Conservation (phyloP, 1,140 invertebrate species). For the Rhopalosiphum maidis region DNA sequence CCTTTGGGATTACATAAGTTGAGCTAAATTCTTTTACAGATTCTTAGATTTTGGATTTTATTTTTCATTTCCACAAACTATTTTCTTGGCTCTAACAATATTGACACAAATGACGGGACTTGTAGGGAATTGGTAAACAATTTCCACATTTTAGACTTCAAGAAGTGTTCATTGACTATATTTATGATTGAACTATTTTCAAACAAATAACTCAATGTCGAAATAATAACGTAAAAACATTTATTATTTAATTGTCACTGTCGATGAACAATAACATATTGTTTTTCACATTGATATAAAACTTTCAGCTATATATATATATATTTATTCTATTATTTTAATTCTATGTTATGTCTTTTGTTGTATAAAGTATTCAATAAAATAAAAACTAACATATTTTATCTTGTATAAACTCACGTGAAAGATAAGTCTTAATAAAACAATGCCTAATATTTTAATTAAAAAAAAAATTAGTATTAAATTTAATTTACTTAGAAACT, state of each 20-base stretch:
- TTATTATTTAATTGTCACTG: not conserved
- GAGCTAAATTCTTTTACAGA: not conserved
- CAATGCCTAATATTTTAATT: not conserved
- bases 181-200: not conserved
- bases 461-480: too few relatives aligned
- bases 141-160: not conserved
- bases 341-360: not conserved
- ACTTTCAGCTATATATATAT: not conserved
- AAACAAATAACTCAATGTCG: not conserved
- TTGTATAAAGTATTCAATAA: not conserved
- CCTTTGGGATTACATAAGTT: not conserved
- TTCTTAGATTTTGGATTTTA: not conserved
- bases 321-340: too few relatives aligned
- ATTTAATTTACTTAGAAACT: too few relatives aligned
- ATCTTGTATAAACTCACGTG: too few relatives aligned
- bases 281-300: not conserved
- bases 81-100: not conserved
- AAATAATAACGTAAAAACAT: not conserved
- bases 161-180: slow-evolving; percentile 6
- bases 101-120: not conserved
- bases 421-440: not conserved
- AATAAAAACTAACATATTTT: too few relatives aligned
- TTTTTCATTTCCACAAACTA: not conserved
- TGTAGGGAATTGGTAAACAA: not conserved
- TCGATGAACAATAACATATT: not conserved